Evolutionary conservation across 2,113 vertebrate species (phyloP).

Genomic region (Oncorhynchus kisutch): DNA sequence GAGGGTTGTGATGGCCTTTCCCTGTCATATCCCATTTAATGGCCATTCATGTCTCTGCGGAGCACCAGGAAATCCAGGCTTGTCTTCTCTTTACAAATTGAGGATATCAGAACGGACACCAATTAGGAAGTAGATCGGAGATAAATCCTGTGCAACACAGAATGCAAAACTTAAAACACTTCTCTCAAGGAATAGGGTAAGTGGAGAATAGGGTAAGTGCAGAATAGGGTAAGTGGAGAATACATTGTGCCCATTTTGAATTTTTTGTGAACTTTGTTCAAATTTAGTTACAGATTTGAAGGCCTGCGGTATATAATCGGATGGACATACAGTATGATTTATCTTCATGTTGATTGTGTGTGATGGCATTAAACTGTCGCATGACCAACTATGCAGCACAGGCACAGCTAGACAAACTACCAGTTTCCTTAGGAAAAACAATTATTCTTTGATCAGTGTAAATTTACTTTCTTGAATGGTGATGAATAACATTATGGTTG

Average conservation of each 20-base stretch:
- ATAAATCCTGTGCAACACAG: background rate
- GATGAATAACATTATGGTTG: slow-evolving; percentile 11
- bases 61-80: slow-evolving; percentile 27
- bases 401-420: background rate
- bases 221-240: background rate
- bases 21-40: background rate
- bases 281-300: background rate
- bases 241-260: background rate
- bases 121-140: slow-evolving; percentile 30
- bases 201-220: background rate
- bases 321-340: background rate
- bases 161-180: background rate
- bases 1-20: background rate
- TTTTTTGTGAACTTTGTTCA: background rate
- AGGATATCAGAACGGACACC: slow-evolving; percentile 8
- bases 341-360: background rate
- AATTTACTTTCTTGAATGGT: slow-evolving; percentile 2
- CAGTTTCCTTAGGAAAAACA: slow-evolving; percentile 64
- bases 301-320: background rate
- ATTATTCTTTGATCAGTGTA: slow-evolving; percentile 32
- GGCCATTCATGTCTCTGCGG: background rate
- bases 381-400: background rate
- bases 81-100: slow-evolving; percentile 9
- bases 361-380: background rate
- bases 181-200: background rate